Evolutionary conservation across 2,113 vertebrate species (phyloP), one percentile per base, ranked within the genome.

Genomic region (Girardinichthys multiradiatus): DNA sequence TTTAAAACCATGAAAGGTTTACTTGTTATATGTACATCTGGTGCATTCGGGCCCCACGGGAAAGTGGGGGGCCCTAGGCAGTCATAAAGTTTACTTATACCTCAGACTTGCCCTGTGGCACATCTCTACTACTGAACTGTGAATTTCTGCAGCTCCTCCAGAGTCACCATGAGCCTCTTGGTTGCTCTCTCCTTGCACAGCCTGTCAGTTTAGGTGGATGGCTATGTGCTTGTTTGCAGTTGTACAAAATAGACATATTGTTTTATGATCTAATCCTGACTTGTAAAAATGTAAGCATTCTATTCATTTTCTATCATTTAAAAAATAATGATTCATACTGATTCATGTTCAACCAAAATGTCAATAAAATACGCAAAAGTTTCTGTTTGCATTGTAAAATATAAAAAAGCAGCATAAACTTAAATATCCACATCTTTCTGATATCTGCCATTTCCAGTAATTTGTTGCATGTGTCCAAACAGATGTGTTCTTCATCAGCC

Each of bases 401-500:
- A 8, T 24, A 54, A 54, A 54, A 24, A n/a, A 24, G 17, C n/a
- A 3, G 6, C n/a, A n/a, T n/a, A 10, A 54, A 24, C 21, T 21
- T 51, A 51, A 24, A 51, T n/a, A 51, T 51, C 19, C 10, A 10
- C 10, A 5, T n/a, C n/a, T 2, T 27, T 1, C 7, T 7, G 11
- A 26, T n/a, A 37, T 27, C 29, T 64, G n/a, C 35, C 14, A 27
- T 64, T 64, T 64, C 19, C 24, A 54, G 48, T 54, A 8, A 24
- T 54, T 54, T 12, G 13, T n/a, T 37, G 7, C 37, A 68, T 39
- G 48, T 54, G 8, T n/a, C 9, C 10, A 54, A 54, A 24, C 48
- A 54, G 21, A 31, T 72, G 7, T 54, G 28, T 26, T 59, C 72
- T 57, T 54, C 71, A 14, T 57, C 54, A 66, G n/a, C 51, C 39